These are phyloP conservation scores for Pyrocephalus nanus DNA, from an alignment of 2,797 vertebrate genomes.

Conservation along the genomic window DNA sequence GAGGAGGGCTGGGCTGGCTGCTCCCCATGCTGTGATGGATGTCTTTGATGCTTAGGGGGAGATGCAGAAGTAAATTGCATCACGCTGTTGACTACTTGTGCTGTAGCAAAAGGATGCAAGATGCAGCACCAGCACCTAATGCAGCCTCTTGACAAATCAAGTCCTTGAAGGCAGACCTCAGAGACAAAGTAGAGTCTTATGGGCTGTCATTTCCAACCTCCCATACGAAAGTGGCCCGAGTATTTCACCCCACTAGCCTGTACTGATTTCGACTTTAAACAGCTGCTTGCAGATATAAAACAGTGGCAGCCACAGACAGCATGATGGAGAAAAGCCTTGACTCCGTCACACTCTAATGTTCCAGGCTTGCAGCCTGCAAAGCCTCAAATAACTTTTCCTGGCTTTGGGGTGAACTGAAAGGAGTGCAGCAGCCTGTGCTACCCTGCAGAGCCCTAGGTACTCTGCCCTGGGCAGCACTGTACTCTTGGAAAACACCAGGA, in stretches of 20 bases:
- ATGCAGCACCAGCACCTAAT: not conserved
- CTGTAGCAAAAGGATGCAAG: not conserved
- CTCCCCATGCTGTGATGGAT: not conserved
- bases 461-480: not conserved
- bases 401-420: not conserved
- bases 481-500: not conserved
- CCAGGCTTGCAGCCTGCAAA: not conserved
- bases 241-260: not conserved
- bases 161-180: not conserved
- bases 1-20: not conserved
- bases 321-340: not conserved
- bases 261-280: not conserved
- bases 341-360: not conserved
- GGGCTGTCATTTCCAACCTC: fast-evolving
- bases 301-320: not conserved
- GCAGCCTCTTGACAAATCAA: not conserved
- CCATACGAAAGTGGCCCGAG: not conserved
- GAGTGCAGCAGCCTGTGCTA: fast-evolving
- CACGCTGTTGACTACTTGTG: not conserved
- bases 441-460: not conserved
- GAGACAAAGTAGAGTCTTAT: not conserved
- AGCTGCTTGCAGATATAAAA: not conserved
- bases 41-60: not conserved
- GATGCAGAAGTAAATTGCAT: not conserved
- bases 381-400: not conserved